Conservation (phyloP, 2,888 invertebrate genomes). For the Yponomeuta sedellus region DNA sequence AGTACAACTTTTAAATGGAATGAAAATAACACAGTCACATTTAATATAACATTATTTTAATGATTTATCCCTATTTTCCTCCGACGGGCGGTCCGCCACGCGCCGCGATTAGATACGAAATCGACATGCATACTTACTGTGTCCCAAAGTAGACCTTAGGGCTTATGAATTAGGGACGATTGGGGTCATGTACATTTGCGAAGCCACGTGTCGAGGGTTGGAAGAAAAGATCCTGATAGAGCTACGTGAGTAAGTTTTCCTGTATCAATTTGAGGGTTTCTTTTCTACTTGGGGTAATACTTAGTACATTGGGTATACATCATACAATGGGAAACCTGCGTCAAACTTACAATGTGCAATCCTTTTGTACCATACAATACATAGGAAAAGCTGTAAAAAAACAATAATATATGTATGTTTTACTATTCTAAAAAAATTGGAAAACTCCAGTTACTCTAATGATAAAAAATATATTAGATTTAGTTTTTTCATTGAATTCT, state of each 20-base stretch:
- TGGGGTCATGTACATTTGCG: conserved; percentile 21
- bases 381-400: no score
- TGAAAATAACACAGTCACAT: no score
- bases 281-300: neutral
- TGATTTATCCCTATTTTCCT: conserved; percentile 18
- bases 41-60: conserved; percentile 14
- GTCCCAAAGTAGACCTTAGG: conserved; percentile 5
- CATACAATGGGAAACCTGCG: no score
- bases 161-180: conserved; percentile 25
- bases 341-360: no score
- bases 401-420: no score
- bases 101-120: conserved; percentile 20
- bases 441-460: no score
- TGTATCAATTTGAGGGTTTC: neutral
- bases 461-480: no score
- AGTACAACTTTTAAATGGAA: no score
- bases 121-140: conserved; percentile 22
- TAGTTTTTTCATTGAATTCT: no score
- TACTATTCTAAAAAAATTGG: no score
- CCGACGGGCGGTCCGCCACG: conserved; percentile 24
- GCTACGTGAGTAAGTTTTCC: neutral
- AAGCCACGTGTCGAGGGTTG: conserved; percentile 9
- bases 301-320: neutral
- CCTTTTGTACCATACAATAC: no score
- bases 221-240: conserved; percentile 2